phyloP scores from a whole-genome alignment of 2,888 invertebrate species.

The Chesias legatella region DNA sequence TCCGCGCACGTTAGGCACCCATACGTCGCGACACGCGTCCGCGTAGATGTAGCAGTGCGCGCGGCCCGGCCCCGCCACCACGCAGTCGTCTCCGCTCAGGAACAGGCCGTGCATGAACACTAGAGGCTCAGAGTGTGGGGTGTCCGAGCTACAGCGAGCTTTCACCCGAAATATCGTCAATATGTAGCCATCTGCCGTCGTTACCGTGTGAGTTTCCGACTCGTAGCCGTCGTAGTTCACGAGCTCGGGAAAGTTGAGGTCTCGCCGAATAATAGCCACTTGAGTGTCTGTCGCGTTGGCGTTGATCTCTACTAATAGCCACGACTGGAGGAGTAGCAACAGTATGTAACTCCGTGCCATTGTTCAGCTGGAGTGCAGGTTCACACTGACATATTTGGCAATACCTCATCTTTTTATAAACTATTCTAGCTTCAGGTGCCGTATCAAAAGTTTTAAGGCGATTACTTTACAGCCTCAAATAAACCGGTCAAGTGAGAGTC shows the following conservation, averaged over 20 bases:
- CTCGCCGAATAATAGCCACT: conserved; percentile 13
- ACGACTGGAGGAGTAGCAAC: no score
- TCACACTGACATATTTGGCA: no score
- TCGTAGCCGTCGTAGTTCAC: conserved; percentile 33
- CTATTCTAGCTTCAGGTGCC: no score
- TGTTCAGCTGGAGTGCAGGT: no score
- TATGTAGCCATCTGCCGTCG: conserved; percentile 39
- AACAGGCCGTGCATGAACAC: conserved; percentile 36
- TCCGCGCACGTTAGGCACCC: conserved; percentile 32
- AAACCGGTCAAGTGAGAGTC: no score
- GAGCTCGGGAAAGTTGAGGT: conserved; percentile 33
- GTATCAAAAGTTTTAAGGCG: no score
- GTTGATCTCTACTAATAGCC: no score
- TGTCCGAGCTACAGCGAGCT: conserved; percentile 16
- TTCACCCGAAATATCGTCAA: conserved; percentile 34
- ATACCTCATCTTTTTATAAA: no score
- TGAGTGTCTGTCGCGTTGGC: neutral
- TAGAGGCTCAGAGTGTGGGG: conserved; percentile 14
- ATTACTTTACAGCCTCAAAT: no score
- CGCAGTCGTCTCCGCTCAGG: conserved; percentile 35
- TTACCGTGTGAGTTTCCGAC: conserved; percentile 32
- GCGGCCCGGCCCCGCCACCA: conserved; percentile 32
- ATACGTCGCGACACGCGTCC: conserved; percentile 32
- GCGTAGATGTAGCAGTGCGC: conserved; percentile 38
- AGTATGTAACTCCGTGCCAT: no score